These are phyloP conservation scores for Dolichomitus sp. DNA, from an alignment of 2,888 invertebrate species.

Conservation along the genomic window DNA sequence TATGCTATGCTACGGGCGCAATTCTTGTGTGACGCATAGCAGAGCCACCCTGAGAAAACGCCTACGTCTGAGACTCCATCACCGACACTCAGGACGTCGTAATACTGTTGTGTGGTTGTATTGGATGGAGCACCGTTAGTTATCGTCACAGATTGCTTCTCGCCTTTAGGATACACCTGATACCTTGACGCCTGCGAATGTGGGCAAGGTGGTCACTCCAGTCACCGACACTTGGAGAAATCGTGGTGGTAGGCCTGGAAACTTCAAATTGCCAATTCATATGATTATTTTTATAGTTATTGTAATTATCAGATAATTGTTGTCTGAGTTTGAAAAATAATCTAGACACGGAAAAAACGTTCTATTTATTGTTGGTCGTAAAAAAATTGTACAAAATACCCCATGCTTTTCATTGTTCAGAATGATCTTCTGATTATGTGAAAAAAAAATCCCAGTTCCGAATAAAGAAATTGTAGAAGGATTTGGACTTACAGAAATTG, in stretches of 20 bases:
- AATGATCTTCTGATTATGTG: no score
- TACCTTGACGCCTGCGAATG: constrained; percentile 62
- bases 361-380: no score
- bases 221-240: background rate
- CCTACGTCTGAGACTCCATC: constrained; percentile 76
- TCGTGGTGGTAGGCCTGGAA: background rate
- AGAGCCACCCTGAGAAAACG: constrained; percentile 84
- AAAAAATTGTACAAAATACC: no score
- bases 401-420: no score
- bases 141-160: constrained; percentile 69
- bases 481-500: no score
- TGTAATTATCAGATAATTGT: no score
- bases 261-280: no score
- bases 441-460: no score
- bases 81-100: background rate
- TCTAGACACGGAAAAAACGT: no score
- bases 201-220: background rate
- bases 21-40: constrained; percentile 81
- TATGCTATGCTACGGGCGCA: constrained; percentile 36
- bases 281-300: no score
- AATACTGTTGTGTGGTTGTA: constrained; percentile 33
- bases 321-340: no score
- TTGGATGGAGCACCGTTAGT: constrained; percentile 31
- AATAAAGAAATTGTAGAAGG: no score
- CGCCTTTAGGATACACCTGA: constrained; percentile 78